Evolutionary conservation across 2,113 vertebrate genomes (phyloP), one percentile per base, ranked within the genome.

Genomic region (Apteryx owenii): DNA sequence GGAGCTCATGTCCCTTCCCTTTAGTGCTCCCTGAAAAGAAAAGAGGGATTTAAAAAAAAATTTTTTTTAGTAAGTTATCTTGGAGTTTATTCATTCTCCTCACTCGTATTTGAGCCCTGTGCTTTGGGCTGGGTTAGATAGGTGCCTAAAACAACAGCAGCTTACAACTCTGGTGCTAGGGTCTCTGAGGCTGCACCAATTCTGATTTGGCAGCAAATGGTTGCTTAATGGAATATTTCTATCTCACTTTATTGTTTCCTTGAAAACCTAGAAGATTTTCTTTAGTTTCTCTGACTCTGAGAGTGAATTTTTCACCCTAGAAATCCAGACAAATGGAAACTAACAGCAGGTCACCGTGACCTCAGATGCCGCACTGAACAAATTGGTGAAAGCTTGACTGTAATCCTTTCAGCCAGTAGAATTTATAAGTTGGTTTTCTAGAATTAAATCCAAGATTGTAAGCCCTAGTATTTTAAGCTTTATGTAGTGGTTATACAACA

Each of bases 251-350:
- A 25, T 44, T 85, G 33, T 81, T 91, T 50, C 51, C 54, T 89
- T 75, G 46, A 95, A 95, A 85, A 66, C 33, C 21, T 53, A 51
- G 58, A 83, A 15, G 31, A 73, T n/a, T 25, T 75, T 58, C 31
- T 88, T 88, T 31, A 40, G 5, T 82, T 90, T 95, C 77, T 88
- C 10, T 31, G 21, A 10, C 31, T 82, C 42, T 64, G 46, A 82
- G 54, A 77, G 31, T 65, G 38, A 82, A 64, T 18, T 65, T 95
- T 82, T 82, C 23, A 58, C 82, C 73, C 19, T 53, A 64, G 42
- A n/a, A 88, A 81, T 89, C 29, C 46, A 92, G 81, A 56, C 7
- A 89, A 94, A 68, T 77, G 36, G 33, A 95, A 97, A 75, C 64
- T 51, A 72, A 26, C 1, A 12, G 8, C 62, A 81, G 18, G 42